Evolutionary conservation across 2,888 invertebrate genomes (phyloP).

Genomic region (Zygogramma bicolorata): DNA sequence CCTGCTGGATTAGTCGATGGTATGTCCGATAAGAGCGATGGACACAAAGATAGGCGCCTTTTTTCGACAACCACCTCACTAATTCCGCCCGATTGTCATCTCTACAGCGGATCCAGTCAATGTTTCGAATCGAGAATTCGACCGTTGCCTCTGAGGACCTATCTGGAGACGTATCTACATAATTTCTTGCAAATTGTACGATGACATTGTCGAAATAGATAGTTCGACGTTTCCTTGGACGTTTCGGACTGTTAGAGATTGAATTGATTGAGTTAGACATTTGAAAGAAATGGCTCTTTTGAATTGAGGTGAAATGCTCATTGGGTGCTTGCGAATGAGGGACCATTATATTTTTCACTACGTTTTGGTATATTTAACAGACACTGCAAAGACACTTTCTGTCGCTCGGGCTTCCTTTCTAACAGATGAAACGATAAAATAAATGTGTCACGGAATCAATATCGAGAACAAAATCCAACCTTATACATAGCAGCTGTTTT

Average conservation of each 20-base stretch:
- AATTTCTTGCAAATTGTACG: slow-evolving; percentile 32
- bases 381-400: no score
- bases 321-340: no score
- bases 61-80: slow-evolving; percentile 37
- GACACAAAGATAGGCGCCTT: slow-evolving; percentile 41
- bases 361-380: no score
- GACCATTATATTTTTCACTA: background rate
- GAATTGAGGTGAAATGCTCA: background rate
- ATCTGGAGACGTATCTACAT: slow-evolving; percentile 30
- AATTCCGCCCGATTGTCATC: slow-evolving; percentile 41
- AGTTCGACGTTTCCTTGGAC: slow-evolving; percentile 1
- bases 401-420: no score
- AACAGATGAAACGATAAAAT: no score
- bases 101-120: slow-evolving; percentile 38
- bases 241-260: slow-evolving; percentile 20
- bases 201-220: slow-evolving; percentile 28
- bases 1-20: slow-evolving; percentile 48
- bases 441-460: no score
- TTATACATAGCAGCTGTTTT: no score
- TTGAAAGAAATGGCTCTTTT: background rate
- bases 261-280: slow-evolving; percentile 18
- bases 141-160: background rate
- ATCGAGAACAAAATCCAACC: no score
- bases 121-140: slow-evolving; percentile 30
- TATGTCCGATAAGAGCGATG: slow-evolving; percentile 37